Base-by-base conservation (phyloP, 2,888 invertebrate genomes). In the Patella pellucida region DNA sequence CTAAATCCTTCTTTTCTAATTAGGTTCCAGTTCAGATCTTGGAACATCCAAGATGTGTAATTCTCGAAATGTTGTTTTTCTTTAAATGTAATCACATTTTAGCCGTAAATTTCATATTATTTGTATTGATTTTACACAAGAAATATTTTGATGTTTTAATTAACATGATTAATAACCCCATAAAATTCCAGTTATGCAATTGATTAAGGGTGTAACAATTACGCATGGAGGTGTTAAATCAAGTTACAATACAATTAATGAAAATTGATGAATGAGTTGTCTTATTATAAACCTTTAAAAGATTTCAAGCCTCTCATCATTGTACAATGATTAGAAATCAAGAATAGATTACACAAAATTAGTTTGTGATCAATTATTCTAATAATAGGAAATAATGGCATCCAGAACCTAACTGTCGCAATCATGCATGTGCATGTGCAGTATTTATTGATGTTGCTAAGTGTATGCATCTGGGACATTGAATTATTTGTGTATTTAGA, bases 131-230 rank as follows among this genome's bases (percentile, higher is more conserved):
- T 62, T 62, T 62, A 41, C 41, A 41, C 14, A 23, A 23, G 62
- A 62, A 19, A 62, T 62, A 23, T 62, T 62, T 62, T 62, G 19
- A 62, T 62, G 19, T 62, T 62, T 23, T 23, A 62, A 62, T 62
- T 62, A 62, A 11, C 7, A 12, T 62, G 62, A 62, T 62, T 62
- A 62, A 62, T 62, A 23, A 62, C 19, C 62, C 23, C 19, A 62
- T 62, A 12, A 14, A 62, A 62, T 62, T 62, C 19, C 9, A 23
- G 23, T 62, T 62, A 62, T 23, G 19, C 23, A 19, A 62, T 62
- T 62, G 19, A 23, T 11, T 19, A 15, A 62, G 62, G 23, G 23
- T 62, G 23, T 62, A 23, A 62, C 62, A 23, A 62, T 62, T 19
- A 23, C 23, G 19, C 12, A 23, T 23, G 19, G 23, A 62, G 62